Base-by-base conservation (phyloP, 1,140 invertebrate species). In the Eriocheir sinensis region DNA sequence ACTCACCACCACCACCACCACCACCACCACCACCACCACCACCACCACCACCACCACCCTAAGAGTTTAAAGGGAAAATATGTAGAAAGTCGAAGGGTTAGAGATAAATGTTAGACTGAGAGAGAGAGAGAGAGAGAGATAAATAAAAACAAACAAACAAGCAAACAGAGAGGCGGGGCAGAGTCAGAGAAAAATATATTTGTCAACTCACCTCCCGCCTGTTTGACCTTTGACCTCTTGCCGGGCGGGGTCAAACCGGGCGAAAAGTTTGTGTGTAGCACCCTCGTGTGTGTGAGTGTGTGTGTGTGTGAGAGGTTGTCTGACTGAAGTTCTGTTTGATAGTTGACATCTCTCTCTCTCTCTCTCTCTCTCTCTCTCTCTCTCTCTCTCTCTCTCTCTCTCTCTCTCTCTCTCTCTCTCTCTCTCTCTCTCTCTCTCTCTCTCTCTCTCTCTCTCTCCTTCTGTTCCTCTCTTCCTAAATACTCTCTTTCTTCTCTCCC, bases 101-200 rank as follows among this genome's bases (percentile, higher is more conserved):
- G n/a, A n/a, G n/a, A n/a, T 72, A 27, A 12, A 27, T 72, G 53
- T 72, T 12, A 12, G 53, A 12, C 12, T 72, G 53, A 72, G 53
- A 72, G 53, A 72, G 53, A 72, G 53, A 72, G 53, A 72, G 53
- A 72, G 53, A 72, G 53, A 72, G 53, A 72, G 53, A 72, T 12
- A 72, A 27, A 72, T 12, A 72, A 27, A 72, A 27, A 72, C 12
- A 72, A 27, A 72, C 12, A 72, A 27, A 72, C 12, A 72, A 27
- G 27, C 12, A 72, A 27, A 72, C 12, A 72, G 53, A 72, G 53
- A 72, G 27, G 53, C 27, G 27, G 53, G 53, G 53, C 53, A 27
- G n/a, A n/a, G n/a, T n/a, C n/a, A n/a, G n/a, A n/a, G n/a, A n/a
- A n/a, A n/a, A n/a, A n/a, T n/a, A n/a, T n/a, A n/a, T n/a, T n/a